Base-by-base conservation (phyloP, 2,797 vertebrate species). In the Lithobates pipiens region DNA sequence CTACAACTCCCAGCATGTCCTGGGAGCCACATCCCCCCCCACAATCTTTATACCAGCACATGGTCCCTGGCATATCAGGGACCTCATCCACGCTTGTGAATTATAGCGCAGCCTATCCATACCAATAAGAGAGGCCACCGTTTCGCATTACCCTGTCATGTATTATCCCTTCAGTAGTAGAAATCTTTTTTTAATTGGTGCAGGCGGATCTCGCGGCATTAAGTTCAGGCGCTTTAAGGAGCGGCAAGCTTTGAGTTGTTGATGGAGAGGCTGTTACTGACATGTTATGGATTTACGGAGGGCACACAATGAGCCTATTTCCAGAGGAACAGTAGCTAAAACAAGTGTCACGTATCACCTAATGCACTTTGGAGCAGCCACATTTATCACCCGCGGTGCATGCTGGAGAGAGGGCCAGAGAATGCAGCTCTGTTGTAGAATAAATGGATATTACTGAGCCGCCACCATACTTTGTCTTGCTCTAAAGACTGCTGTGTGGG, bases 111-210 rank as follows among this genome's bases (percentile, higher is more conserved):
- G 23, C 11, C 71, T 42, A 2, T 68, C 18, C 67, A n/a, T n/a
- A 70, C 0, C 46, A 32, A 32, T 32, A 32, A 23, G 4, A 7
- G 6, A 21, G 32, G 25, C 23, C 76, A 9, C 25, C 23, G 16
- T 69, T 25, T 80, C 27, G 15, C 10, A 11, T 44, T 46, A 34
- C 44, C n/a, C 5, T 6, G 23, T 70, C 21, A 57, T 57, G 27
- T 32, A 36, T 57, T 21, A 34, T 9, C 27, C 32, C 27, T 27
- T 80, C 25, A 54, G 78, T 69, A 70, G 44, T 10, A 18, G 32
- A 80, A 70, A 80, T 54, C 65, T 10, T 54, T 70, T 25, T 54
- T 70, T 46, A 7, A 34, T 80, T 80, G 29, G 67, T 80, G 67
- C 44, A 46, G 69, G 27, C 44, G 57, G 68, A 71, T 36, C 11